Conservation (phyloP, 1,140 invertebrate species). For the Calephelis nemesis region DNA sequence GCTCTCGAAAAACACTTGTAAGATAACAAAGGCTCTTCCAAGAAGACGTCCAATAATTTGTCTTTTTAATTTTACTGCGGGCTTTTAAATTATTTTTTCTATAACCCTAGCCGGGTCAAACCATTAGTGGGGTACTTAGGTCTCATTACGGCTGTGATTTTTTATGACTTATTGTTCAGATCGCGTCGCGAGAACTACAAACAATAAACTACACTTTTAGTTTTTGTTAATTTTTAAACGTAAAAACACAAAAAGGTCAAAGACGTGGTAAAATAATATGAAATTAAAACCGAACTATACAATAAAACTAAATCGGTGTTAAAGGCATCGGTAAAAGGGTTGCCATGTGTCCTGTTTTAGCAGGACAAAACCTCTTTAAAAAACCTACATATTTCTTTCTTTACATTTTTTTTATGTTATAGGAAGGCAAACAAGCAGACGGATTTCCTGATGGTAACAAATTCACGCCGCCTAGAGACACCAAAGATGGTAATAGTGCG, state of each 20-base stretch:
- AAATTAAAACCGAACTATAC: conserved; percentile 66
- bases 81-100: conserved; percentile 73
- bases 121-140: conserved; percentile 67
- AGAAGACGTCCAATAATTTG: conserved; percentile 78
- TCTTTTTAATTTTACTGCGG: conserved; percentile 78
- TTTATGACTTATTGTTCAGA: conserved; percentile 72
- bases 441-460: too few relatives aligned
- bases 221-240: background rate
- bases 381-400: too few relatives aligned
- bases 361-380: background rate
- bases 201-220: conserved; percentile 26
- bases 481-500: too few relatives aligned
- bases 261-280: conserved; percentile 65
- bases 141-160: conserved; percentile 66
- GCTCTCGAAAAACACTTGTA: conserved; percentile 78
- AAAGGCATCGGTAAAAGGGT: conserved; percentile 45
- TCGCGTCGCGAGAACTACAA: conserved; percentile 47
- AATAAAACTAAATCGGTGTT: conserved; percentile 69
- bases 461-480: too few relatives aligned
- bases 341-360: background rate
- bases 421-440: too few relatives aligned
- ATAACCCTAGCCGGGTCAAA: conserved; percentile 57
- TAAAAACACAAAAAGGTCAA: conserved; percentile 39
- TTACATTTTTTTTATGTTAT: too few relatives aligned
- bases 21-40: conserved; percentile 78